phyloP scores from a whole-genome alignment of 2,113 vertebrate species.

The Phodopus roborovskii region DNA sequence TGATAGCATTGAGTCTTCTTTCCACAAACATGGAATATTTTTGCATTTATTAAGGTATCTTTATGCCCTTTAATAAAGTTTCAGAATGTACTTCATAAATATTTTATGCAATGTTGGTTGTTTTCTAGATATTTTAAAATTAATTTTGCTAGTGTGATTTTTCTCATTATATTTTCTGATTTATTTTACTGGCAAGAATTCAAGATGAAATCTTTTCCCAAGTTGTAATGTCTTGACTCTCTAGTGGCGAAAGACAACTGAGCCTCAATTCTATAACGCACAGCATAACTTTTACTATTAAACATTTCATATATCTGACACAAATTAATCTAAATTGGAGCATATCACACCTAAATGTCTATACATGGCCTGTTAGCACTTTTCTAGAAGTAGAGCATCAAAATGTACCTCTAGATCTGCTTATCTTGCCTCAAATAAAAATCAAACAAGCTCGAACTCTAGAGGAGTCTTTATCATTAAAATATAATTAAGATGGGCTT shows the following conservation, averaged over 20 bases:
- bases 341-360: background rate
- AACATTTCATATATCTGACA: background rate
- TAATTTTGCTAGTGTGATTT: conserved; percentile 40
- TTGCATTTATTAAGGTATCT: conserved; percentile 59
- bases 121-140: conserved; percentile 61
- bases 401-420: background rate
- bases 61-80: conserved; percentile 69
- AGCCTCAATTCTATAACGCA: background rate
- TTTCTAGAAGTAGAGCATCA: background rate
- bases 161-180: conserved; percentile 31
- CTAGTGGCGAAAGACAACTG: background rate
- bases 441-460: background rate
- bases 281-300: background rate
- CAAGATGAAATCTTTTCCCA: background rate
- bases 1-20: conserved; percentile 3
- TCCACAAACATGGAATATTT: conserved; percentile 57
- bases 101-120: conserved; percentile 49
- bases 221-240: background rate
- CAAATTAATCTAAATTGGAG: background rate
- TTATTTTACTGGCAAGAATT: conserved; percentile 36
- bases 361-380: background rate
- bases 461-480: background rate
- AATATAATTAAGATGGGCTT: background rate
- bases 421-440: background rate
- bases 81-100: conserved; percentile 62